Conservation (phyloP, 1,140 invertebrate genomes). For the Drosophila pseudoobscura region DNA sequence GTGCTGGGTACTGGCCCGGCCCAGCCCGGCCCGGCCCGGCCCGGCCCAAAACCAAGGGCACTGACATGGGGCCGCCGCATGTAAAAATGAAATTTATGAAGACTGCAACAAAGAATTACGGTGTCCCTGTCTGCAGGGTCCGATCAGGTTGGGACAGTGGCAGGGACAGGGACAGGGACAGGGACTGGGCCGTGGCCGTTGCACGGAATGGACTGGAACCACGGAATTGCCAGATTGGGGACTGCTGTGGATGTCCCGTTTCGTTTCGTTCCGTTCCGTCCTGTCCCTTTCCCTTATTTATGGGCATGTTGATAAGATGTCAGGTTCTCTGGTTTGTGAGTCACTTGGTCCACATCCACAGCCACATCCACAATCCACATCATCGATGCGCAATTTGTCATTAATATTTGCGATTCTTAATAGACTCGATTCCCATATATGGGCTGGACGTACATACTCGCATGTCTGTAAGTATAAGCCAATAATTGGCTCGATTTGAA, state of each 20-base stretch:
- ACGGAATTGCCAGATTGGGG: constrained; percentile 22
- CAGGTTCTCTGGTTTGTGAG: constrained; percentile 50
- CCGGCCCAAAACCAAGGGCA: constrained; percentile 19
- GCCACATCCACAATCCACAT: constrained; percentile 7
- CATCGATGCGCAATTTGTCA: constrained; percentile 59
- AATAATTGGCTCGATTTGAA: constrained; percentile 48
- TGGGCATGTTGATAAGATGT: constrained; percentile 68
- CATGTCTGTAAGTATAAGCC: not conserved
- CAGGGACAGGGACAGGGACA: too few relatives aligned
- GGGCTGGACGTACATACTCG: too few relatives aligned
- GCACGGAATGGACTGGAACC: constrained; percentile 16
- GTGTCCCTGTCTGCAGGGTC: constrained; percentile 6
- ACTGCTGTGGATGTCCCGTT: not conserved
- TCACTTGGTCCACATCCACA: constrained; percentile 39
- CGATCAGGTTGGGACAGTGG: too few relatives aligned
- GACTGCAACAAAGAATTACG: constrained; percentile 76
- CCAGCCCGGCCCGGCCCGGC: not conserved
- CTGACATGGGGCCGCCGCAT: constrained; percentile 51
- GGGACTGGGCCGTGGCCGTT: constrained; percentile 5
- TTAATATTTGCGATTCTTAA: constrained; percentile 33
- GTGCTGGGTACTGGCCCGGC: too few relatives aligned
- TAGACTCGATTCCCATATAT: constrained; percentile 26
- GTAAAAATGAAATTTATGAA: constrained; percentile 75
- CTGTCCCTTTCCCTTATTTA: constrained; percentile 62
- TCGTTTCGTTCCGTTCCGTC: too few relatives aligned